A percentile compares a stretch with the other conserved stretches of the same genome.
phyloP scores from a whole-genome alignment of 2,888 invertebrate genomes.

The Baccha elongata region DNA sequence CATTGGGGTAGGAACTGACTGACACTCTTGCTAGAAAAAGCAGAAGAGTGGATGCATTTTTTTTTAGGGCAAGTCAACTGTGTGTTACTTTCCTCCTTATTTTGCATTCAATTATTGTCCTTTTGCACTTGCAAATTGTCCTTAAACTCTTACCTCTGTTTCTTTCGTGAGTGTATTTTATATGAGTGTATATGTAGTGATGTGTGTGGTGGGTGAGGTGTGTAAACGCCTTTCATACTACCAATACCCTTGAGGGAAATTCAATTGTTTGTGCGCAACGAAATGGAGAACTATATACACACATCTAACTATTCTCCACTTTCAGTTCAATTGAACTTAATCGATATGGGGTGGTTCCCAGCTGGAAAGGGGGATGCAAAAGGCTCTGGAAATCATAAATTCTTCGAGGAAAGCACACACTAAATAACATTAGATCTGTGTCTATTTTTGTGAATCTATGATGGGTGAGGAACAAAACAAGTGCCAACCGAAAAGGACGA shows the following conservation, averaged over 20 bases:
- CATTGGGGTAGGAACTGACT: background rate
- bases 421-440: slow-evolving; percentile 3
- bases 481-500: slow-evolving; percentile 65
- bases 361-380: background rate
- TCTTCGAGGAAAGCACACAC: slow-evolving; percentile 54
- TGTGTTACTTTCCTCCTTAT: slow-evolving; percentile 39
- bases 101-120: slow-evolving; percentile 73
- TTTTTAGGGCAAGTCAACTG: background rate
- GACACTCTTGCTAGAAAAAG: background rate
- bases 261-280: slow-evolving; percentile 75
- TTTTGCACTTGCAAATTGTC: slow-evolving; percentile 64
- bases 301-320: slow-evolving; percentile 54
- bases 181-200: background rate
- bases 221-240: slow-evolving; percentile 35
- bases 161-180: slow-evolving; percentile 11
- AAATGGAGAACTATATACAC: slow-evolving; percentile 60
- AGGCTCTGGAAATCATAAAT: slow-evolving; percentile 57
- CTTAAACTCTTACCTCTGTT: slow-evolving; percentile 54
- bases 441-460: background rate
- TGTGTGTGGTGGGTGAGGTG: too few relatives aligned
- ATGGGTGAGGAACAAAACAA: slow-evolving; percentile 15
- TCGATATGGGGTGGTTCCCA: slow-evolving; percentile 45
- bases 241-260: slow-evolving; percentile 67
- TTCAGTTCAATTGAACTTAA: slow-evolving; percentile 72
- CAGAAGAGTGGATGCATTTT: slow-evolving; percentile 13